Evolutionary conservation across 2,888 invertebrate species (phyloP).

Genomic region (Bombylius discolor): DNA sequence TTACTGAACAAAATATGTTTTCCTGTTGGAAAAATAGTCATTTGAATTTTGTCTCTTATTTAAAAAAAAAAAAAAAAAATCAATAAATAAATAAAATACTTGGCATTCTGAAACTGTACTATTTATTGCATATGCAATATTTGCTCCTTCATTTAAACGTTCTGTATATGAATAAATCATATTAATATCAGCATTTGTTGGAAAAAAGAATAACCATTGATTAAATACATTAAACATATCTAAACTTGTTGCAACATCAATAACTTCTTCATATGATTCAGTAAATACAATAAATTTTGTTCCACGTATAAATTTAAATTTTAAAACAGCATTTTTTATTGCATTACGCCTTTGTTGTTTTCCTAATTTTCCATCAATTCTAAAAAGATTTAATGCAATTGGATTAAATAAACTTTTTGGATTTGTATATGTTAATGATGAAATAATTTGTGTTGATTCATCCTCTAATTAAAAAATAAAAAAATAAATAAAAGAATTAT

Average conservation of each 20-base stretch:
- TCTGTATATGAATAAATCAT: slow-evolving; percentile 44
- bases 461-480: slow-evolving; percentile 17
- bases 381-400: slow-evolving; percentile 28
- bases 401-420: slow-evolving; percentile 27
- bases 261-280: slow-evolving; percentile 40
- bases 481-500: neutral
- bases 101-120: slow-evolving; percentile 45
- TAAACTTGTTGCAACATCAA: slow-evolving; percentile 53
- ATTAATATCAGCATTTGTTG: slow-evolving; percentile 42
- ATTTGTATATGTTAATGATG: slow-evolving; percentile 28
- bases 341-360: slow-evolving; percentile 24
- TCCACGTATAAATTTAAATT: slow-evolving; percentile 20
- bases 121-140: slow-evolving; percentile 66
- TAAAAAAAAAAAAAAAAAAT: neutral
- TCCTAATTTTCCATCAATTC: slow-evolving; percentile 24
- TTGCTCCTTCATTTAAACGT: slow-evolving; percentile 61
- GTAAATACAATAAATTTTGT: slow-evolving; percentile 30
- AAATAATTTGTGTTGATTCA: slow-evolving; percentile 25
- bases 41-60: neutral
- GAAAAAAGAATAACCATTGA: slow-evolving; percentile 71
- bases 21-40: slow-evolving; percentile 34
- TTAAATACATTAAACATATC: slow-evolving; percentile 56
- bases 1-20: slow-evolving; percentile 53
- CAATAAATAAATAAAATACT: slow-evolving; percentile 34
- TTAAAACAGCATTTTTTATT: slow-evolving; percentile 21